Base-by-base conservation (phyloP, 2,797 vertebrate species). In the Pyrocephalus nanus region DNA sequence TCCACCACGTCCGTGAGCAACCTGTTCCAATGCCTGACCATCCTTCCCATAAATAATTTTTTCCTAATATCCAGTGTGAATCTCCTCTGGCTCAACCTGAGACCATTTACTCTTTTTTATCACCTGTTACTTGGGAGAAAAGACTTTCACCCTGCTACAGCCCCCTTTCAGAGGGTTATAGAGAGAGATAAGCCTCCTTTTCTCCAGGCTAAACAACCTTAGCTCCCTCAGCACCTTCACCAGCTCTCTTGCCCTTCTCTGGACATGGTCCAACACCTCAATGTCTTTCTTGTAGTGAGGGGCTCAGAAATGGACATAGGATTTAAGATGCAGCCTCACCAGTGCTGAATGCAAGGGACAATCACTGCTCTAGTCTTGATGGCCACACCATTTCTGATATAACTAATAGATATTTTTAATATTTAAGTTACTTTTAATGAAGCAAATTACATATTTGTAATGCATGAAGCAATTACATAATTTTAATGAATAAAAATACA, bases 271-370 rank as follows among this genome's bases (percentile, higher is more conserved):
- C 29, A 47, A 11, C 15, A 19, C 7, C 6, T 34, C 13, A 26
- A 16, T 11, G 3, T 65, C 21, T 21, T 51, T 58, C 9, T 6
- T 25, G 20, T 8, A 45, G 25, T 51, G n/a, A 51, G 38, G 15
- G 7, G 5, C 29, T 27, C 57, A 45, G 29, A 19, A 43, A 7
- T 22, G 27, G 38, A 51, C 8, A 19, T 0, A 0, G 14, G 15
- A 34, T 30, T 83, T 1, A 1, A 30, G 38, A 4, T 11, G 32
- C 18, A 25, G 20, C 12, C 12, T 19, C 58, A 34, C 25, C 12
- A 30, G 2, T 22, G n/a, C 18, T 13, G 9, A 58, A 12, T 13
- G 9, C 9, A 15, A 2, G 4, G 27, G 16, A 5, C 6, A 2
- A 45, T 40, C 6, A 38, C 17, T 40, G 29, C 38, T 58, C 38